Percentiles rank a stretch among this genome's conserved stretches.
phyloP scores from a whole-genome alignment of 2,888 invertebrate species.

The Sarcophaga variegata region DNA sequence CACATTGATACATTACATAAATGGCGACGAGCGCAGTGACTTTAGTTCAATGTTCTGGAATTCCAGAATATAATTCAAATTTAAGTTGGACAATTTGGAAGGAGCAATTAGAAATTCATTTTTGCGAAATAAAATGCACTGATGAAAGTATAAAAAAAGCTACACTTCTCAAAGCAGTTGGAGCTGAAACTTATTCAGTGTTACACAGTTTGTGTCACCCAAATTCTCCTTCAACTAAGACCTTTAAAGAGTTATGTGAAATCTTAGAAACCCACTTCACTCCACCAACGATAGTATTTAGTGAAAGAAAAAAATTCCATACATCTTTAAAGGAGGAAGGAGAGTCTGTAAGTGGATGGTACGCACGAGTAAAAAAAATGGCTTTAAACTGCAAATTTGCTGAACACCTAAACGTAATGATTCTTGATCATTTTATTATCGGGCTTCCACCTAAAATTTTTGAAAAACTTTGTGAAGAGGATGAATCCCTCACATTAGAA shows the following conservation, averaged over 20 bases:
- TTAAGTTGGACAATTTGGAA: slow-evolving; percentile 1
- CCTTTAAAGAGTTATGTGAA: neutral
- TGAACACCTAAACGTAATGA: neutral
- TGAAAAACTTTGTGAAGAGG: slow-evolving; percentile 14
- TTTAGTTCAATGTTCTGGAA: too few species aligned
- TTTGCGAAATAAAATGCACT: slow-evolving; percentile 10
- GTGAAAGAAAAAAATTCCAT: slow-evolving; percentile 28
- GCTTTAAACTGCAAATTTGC: slow-evolving; percentile 14
- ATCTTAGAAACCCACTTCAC: neutral
- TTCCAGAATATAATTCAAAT: neutral
- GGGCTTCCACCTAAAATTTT: neutral
- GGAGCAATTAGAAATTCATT: slow-evolving; percentile 7
- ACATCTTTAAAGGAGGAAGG: neutral
- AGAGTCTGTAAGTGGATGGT: neutral
- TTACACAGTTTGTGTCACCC: neutral
- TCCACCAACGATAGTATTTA: neutral
- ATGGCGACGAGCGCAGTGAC: neutral
- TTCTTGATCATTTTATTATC: neutral
- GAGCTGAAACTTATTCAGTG: neutral
- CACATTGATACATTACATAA: slow-evolving; percentile 6
- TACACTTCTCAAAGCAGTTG: neutral
- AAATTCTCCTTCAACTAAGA: neutral
- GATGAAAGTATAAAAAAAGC: neutral
- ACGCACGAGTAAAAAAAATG: neutral
- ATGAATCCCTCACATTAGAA: neutral